Conservation (phyloP, 2,113 vertebrate species). For the Odobenus rosmarus region DNA sequence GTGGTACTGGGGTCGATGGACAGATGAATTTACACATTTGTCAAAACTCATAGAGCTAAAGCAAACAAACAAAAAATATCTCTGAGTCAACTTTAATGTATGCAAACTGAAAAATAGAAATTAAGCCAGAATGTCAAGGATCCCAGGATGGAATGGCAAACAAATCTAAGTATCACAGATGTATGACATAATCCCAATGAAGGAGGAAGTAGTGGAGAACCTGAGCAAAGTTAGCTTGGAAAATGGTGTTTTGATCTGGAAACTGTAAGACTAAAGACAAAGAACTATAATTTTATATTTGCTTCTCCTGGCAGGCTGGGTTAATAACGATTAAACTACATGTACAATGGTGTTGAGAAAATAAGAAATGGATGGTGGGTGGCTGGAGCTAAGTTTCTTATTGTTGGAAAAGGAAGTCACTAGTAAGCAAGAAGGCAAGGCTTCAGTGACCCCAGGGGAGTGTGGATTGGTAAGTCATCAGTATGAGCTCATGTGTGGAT, state of each 20-base stretch:
- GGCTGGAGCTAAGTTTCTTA: background rate
- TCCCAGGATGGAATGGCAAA: background rate
- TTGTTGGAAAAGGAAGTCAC: background rate
- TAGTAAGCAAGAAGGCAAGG: background rate
- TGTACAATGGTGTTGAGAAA: background rate
- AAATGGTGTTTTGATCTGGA: background rate
- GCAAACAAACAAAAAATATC: background rate
- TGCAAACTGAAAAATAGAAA: background rate
- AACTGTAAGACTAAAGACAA: background rate
- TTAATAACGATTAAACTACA: background rate
- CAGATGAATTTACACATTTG: background rate
- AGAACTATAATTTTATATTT: background rate
- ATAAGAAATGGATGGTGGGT: too few relatives aligned
- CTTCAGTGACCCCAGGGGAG: background rate
- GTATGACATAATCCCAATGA: too few relatives aligned
- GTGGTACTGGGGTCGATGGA: background rate
- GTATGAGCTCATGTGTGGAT: background rate
- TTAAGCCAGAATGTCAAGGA: background rate
- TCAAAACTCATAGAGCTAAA: background rate
- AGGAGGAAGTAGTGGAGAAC: background rate
- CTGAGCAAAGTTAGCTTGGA: background rate
- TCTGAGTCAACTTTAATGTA: background rate
- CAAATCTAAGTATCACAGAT: background rate
- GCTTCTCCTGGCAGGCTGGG: background rate
- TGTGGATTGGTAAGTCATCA: background rate